Conservation (phyloP, 1,140 invertebrate species). For the Acromyrmex echinatior region DNA sequence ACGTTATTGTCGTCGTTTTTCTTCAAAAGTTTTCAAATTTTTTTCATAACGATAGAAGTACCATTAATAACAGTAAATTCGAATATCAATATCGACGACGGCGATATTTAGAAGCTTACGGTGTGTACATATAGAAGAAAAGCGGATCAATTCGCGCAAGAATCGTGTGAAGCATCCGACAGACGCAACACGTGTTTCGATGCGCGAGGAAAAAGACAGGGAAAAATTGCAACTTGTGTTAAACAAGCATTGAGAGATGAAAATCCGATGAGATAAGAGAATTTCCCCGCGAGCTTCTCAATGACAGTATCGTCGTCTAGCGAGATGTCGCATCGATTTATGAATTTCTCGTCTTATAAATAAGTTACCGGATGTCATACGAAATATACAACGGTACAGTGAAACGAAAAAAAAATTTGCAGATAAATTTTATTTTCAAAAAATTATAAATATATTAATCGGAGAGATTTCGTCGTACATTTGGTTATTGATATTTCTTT, state of each 20-base stretch:
- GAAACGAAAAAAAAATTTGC: background rate
- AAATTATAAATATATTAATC: conserved; percentile 2
- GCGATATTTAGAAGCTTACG: background rate
- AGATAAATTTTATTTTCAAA: background rate
- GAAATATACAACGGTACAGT: conserved; percentile 12
- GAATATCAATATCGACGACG: background rate
- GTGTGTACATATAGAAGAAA: background rate
- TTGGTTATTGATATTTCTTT: background rate
- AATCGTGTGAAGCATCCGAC: conserved; percentile 6
- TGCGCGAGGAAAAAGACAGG: conserved; percentile 7
- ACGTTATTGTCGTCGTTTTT: background rate
- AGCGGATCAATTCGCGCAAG: conserved; percentile 27
- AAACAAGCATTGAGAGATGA: conserved; percentile 55
- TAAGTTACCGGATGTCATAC: conserved; percentile 32
- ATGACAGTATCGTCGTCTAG: conserved; percentile 17
- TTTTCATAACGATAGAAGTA: background rate
- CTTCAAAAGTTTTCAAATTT: background rate
- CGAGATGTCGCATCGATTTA: conserved; percentile 50
- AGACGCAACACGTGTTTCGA: conserved; percentile 54
- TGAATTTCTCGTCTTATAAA: conserved; percentile 32
- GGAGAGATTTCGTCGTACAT: background rate
- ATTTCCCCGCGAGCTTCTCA: conserved; percentile 30
- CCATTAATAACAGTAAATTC: conserved; percentile 3
- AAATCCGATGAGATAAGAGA: conserved; percentile 55
- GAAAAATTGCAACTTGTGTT: conserved; percentile 47